phyloP scores from a whole-genome alignment of 2,113 vertebrate species.

The Hassar affinis region DNA sequence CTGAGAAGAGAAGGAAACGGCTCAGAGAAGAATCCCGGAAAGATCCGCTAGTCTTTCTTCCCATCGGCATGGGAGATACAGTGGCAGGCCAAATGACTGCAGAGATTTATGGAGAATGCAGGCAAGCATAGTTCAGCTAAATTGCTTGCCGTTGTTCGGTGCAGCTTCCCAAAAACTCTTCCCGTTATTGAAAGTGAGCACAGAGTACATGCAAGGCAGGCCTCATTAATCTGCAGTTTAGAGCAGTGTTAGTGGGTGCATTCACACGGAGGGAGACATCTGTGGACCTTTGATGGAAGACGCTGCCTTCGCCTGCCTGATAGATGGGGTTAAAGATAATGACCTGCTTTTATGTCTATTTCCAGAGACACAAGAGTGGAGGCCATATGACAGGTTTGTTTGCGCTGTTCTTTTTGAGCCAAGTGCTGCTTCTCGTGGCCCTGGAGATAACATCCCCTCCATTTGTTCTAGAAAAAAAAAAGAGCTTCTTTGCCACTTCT shows the following conservation, averaged over 20 bases:
- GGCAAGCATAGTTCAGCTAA: slow-evolving; percentile 52
- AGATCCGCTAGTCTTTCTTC: slow-evolving; percentile 38
- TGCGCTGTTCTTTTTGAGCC: slow-evolving; percentile 1
- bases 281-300: slow-evolving; percentile 46
- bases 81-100: slow-evolving; percentile 47
- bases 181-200: slow-evolving; percentile 48
- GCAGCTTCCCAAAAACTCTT: slow-evolving; percentile 36
- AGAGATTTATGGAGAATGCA: slow-evolving; percentile 53
- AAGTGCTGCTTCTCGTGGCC: slow-evolving; percentile 2
- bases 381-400: slow-evolving; percentile 24
- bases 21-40: too few species aligned
- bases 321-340: slow-evolving; percentile 71
- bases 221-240: slow-evolving; percentile 57
- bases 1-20: slow-evolving; percentile 37
- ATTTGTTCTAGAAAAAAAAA: slow-evolving; percentile 15
- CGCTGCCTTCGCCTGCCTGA: slow-evolving; percentile 60
- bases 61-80: slow-evolving; percentile 44
- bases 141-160: slow-evolving; percentile 52
- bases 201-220: slow-evolving; percentile 51
- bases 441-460: slow-evolving; percentile 17
- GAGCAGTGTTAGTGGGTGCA: slow-evolving; percentile 55
- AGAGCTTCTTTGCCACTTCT: background rate
- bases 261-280: slow-evolving; percentile 43
- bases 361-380: slow-evolving; percentile 26
- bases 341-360: slow-evolving; percentile 42